phyloP scores from a whole-genome alignment of 2,888 invertebrate genomes.

The Rhyacophila evoluta region DNA sequence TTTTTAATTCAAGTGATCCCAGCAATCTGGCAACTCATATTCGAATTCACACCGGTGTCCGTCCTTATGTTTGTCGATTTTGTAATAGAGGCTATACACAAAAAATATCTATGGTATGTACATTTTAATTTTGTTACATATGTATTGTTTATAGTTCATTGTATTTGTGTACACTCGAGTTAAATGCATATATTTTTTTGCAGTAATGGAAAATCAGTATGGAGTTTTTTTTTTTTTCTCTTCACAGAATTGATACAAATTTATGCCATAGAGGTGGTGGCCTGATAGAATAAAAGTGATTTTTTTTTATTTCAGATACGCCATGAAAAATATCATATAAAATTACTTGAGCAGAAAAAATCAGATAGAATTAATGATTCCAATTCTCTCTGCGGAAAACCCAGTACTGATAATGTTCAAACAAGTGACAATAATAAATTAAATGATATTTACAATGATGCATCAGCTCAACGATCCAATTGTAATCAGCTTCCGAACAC shows the following conservation, averaged over 20 bases:
- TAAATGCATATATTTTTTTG: too few relatives aligned
- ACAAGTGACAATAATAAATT: background rate
- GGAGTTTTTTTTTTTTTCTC: too few relatives aligned
- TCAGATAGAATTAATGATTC: background rate
- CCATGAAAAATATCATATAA: conserved; percentile 25
- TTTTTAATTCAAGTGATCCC: conserved; percentile 30
- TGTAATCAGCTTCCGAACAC: background rate
- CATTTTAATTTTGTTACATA: too few relatives aligned
- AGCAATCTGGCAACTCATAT: conserved; percentile 39
- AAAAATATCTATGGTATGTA: conserved; percentile 35
- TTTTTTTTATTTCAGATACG: conserved; percentile 17
- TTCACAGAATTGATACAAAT: too few relatives aligned
- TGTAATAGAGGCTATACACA: conserved; percentile 37
- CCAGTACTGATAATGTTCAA: background rate
- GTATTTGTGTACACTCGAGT: too few relatives aligned
- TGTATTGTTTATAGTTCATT: too few relatives aligned
- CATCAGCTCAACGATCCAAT: background rate
- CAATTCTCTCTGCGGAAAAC: background rate
- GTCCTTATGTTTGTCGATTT: conserved; percentile 29
- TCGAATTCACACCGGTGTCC: conserved; percentile 36
- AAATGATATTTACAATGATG: background rate
- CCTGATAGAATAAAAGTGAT: too few relatives aligned
- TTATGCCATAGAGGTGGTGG: too few relatives aligned
- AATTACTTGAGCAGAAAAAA: background rate
- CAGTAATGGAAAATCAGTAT: too few relatives aligned